phyloP scores from a whole-genome alignment of 2,797 vertebrate genomes.

The Perodicticus potto region DNA sequence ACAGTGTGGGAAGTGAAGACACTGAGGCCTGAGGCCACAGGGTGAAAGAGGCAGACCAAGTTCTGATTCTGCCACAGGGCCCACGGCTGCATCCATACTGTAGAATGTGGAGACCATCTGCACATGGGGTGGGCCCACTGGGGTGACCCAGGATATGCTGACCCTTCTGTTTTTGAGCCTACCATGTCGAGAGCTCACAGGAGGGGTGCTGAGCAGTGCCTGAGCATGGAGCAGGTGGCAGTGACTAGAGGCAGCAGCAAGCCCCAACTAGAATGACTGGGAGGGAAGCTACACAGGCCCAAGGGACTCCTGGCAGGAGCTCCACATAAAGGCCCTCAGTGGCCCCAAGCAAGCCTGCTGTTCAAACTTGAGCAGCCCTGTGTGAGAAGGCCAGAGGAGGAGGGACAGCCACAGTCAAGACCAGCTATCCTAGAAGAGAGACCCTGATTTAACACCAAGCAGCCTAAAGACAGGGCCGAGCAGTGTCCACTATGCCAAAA shows the following conservation, averaged over 20 bases:
- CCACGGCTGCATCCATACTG: neutral
- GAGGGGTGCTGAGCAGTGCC: neutral
- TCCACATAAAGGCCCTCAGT: neutral
- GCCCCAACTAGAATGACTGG: no score
- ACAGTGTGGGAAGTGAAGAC: neutral
- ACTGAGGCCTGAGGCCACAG: neutral
- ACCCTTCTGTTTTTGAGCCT: neutral
- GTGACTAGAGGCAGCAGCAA: neutral
- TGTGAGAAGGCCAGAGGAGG: neutral
- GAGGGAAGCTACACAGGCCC: neutral
- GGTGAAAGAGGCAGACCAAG: neutral
- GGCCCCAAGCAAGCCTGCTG: neutral
- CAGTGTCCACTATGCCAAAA: neutral
- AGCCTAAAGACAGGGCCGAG: neutral
- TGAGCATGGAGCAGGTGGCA: neutral
- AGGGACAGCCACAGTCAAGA: neutral
- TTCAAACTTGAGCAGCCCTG: neutral
- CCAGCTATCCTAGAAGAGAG: neutral
- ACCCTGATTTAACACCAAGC: no score
- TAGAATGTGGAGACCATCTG: no score
- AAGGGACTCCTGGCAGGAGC: neutral
- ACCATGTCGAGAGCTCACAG: neutral
- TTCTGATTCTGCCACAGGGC: no score
- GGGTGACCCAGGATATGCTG: fast-evolving
- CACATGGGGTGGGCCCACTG: neutral